Evolutionary conservation across 1,140 invertebrate genomes (phyloP).

Genomic region (Trialeurodes vaporariorum): DNA sequence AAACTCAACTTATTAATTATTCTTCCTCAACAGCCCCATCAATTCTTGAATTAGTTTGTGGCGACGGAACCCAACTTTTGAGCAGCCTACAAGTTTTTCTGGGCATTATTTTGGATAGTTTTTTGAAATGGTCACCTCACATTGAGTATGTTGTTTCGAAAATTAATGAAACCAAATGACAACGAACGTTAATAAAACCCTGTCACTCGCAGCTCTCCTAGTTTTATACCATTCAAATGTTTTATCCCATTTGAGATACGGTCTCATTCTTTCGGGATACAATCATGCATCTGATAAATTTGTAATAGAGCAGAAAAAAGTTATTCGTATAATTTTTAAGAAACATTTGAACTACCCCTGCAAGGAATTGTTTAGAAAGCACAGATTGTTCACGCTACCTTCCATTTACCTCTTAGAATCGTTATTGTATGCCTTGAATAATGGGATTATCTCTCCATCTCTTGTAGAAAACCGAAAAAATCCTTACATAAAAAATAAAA

Average conservation of each 20-base stretch:
- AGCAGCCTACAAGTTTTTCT: neutral
- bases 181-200: neutral
- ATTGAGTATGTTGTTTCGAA: neutral
- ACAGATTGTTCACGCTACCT: neutral
- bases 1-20: no score
- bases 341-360: neutral
- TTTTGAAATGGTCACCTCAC: neutral
- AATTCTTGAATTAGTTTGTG: no score
- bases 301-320: neutral
- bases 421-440: neutral
- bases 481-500: no score
- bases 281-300: neutral
- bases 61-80: no score
- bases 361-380: neutral
- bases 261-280: neutral
- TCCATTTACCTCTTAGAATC: neutral
- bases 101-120: neutral
- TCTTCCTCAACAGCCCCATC: no score
- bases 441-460: neutral
- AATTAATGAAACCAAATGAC: neutral
- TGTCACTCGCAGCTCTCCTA: neutral
- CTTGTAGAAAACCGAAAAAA: no score
- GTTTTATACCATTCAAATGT: neutral
- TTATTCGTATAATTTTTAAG: neutral
- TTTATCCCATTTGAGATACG: neutral